Conservation (phyloP, 1,140 invertebrate species). For the Sitophilus oryzae region DNA sequence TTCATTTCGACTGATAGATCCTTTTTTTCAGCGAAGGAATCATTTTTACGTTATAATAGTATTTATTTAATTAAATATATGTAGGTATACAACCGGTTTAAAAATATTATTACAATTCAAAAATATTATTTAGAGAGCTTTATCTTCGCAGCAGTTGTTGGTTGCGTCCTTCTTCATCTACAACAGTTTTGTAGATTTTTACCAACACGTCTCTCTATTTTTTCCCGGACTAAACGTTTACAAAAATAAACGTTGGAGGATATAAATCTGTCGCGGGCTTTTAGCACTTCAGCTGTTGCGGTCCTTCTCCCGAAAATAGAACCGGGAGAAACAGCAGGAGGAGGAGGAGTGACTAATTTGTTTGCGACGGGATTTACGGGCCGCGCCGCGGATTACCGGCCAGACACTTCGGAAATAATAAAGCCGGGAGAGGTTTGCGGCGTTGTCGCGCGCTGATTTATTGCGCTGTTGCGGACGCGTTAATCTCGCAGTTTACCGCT, state of each 20-base stretch:
- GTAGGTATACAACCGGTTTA: too few species aligned
- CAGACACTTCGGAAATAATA: not conserved
- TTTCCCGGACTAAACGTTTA: not conserved
- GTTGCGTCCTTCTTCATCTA: too few species aligned
- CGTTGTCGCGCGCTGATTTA: not conserved
- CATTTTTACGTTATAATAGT: too few species aligned
- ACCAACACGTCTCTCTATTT: not conserved
- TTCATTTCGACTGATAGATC: too few species aligned
- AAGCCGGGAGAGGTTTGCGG: not conserved
- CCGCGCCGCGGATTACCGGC: not conserved
- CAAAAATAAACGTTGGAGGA: not conserved
- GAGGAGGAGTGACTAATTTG: too few species aligned
- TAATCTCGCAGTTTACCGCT: not conserved
- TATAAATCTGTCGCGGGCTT: not conserved
- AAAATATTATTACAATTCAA: too few species aligned
- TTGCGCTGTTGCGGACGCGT: not conserved
- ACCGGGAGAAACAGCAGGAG: too few species aligned
- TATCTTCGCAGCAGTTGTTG: too few species aligned
- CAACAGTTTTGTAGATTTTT: too few species aligned
- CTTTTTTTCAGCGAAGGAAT: too few species aligned
- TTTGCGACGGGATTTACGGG: not conserved
- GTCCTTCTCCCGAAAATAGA: not conserved
- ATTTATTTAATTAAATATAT: too few species aligned
- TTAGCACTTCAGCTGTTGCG: not conserved
- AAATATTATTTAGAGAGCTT: too few species aligned